Evolutionary conservation across 2,113 vertebrate species (phyloP).

Genomic region (Calidris pygmaea): DNA sequence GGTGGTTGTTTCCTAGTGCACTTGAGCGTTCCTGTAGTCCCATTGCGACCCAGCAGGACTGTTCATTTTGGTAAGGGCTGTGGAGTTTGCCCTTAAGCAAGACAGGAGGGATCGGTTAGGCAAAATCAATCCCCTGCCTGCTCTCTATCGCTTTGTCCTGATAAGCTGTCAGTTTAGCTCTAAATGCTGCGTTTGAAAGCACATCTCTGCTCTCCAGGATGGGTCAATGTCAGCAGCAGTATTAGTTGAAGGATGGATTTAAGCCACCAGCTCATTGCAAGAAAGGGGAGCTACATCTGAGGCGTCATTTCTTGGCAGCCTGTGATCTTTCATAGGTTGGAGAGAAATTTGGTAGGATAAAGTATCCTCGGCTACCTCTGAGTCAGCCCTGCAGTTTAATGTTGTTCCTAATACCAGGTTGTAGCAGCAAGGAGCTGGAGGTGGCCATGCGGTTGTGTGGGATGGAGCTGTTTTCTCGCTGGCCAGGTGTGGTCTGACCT

Average conservation of each 20-base stretch:
- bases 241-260: neutral
- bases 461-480: neutral
- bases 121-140: neutral
- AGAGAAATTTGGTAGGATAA: neutral
- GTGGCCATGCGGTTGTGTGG: neutral
- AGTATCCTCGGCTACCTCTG: neutral
- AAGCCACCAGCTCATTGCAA: neutral
- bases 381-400: neutral
- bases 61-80: neutral
- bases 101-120: neutral
- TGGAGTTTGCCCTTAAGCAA: neutral
- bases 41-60: rapidly evolving
- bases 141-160: neutral
- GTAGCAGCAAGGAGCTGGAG: neutral
- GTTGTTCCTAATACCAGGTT: neutral
- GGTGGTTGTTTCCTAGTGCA: rapidly evolving
- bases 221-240: neutral
- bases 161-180: neutral
- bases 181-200: neutral
- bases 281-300: neutral
- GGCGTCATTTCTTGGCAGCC: neutral
- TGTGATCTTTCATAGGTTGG: neutral
- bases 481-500: neutral
- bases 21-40: rapidly evolving
- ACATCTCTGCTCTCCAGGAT: neutral